phyloP scores from a whole-genome alignment of 2,113 vertebrate species.

The Rhagologus leucostigma region DNA sequence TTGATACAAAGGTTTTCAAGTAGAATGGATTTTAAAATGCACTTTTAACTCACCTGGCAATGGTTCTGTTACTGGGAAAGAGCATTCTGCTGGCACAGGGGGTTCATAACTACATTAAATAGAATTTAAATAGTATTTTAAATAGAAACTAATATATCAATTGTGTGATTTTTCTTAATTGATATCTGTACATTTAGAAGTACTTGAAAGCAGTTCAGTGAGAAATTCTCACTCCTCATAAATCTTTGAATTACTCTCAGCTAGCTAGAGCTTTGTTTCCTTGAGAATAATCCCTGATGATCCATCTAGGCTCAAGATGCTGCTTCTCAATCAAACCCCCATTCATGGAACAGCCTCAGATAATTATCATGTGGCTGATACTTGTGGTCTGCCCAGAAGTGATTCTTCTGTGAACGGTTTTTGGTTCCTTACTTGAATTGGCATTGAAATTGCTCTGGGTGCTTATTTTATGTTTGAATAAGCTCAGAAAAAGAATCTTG shows the following conservation, averaged over 20 bases:
- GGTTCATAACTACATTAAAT: neutral
- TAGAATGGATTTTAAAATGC: neutral
- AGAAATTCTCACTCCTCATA: neutral
- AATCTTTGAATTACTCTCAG: neutral
- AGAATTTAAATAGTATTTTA: neutral
- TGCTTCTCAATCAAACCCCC: neutral
- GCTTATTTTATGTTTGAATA: neutral
- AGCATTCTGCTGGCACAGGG: neutral
- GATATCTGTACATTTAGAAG: neutral
- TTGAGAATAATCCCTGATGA: neutral
- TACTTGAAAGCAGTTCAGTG: neutral
- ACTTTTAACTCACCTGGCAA: neutral
- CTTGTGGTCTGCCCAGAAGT: neutral
- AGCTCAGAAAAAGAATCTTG: neutral
- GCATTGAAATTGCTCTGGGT: neutral
- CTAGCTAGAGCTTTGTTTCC: neutral
- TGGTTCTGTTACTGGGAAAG: neutral
- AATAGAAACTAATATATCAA: neutral
- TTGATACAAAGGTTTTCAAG: neutral
- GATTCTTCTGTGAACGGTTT: neutral
- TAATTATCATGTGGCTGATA: neutral
- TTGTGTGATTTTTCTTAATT: neutral
- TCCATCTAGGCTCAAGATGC: neutral
- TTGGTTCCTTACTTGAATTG: neutral
- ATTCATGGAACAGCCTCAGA: neutral